phyloP scores from a whole-genome alignment of 1,140 invertebrate species.

The Olivierus martensii region DNA sequence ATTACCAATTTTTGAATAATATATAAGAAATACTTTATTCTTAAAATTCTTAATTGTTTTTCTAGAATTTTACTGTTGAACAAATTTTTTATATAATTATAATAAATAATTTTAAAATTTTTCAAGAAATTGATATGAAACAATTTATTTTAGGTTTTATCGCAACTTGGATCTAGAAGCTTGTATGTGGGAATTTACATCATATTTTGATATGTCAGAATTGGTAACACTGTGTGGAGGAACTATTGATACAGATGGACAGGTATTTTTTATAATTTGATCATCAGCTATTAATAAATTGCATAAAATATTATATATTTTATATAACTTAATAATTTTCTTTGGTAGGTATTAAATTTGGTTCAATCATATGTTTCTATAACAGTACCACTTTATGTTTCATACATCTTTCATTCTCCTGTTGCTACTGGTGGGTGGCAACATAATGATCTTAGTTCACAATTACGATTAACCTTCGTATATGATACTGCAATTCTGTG shows the following conservation, averaged over 20 bases:
- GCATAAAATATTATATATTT: no score
- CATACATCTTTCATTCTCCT: conserved; percentile 31
- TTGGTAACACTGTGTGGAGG: conserved; percentile 30
- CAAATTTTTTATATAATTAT: no score
- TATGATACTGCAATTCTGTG: conserved; percentile 33
- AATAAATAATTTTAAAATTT: no score
- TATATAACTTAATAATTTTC: background rate
- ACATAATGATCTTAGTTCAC: conserved; percentile 28
- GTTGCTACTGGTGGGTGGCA: conserved; percentile 28
- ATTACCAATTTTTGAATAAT: no score
- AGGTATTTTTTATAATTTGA: conserved; percentile 21
- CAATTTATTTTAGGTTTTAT: conserved; percentile 24
- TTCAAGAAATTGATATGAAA: no score
- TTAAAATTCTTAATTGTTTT: no score
- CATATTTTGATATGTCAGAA: conserved; percentile 31
- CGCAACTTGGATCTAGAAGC: conserved; percentile 30
- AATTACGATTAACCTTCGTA: conserved; percentile 30
- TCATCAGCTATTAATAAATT: background rate
- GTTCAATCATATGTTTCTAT: conserved; percentile 31
- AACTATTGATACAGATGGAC: conserved; percentile 26
- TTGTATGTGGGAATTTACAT: conserved; percentile 32
- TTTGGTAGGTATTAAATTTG: conserved; percentile 24
- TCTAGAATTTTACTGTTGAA: no score
- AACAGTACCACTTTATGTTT: conserved; percentile 30
- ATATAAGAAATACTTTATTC: no score